Evolutionary conservation across 2,888 invertebrate genomes (phyloP), one percentile per base, ranked within the genome.

Genomic region (Alloscopus bannaensis): DNA sequence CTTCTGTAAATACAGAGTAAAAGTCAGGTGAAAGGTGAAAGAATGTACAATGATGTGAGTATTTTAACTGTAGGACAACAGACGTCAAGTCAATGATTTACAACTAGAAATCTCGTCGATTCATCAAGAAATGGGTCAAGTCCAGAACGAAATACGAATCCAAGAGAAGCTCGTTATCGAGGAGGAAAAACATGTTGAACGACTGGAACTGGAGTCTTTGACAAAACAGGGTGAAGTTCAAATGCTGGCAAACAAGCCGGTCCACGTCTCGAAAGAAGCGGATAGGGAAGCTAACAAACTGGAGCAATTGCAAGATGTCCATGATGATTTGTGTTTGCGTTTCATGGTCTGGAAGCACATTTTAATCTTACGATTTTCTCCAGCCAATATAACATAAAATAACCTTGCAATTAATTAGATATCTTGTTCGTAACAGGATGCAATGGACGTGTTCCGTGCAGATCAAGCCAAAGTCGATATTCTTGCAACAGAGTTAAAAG

Each of bases 211-310:
- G 20, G 83, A 84, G 62, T 81, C 83, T 0, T 47, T 85, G 18
- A 84, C 84, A n/a, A 84, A 83, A 42, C 59, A 85, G 81, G 82
- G 81, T 24, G 81, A 85, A 81, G 83, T 85, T 0, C 77, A 80
- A 64, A 31, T 76, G 36, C 76, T 83, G n/a, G 79, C 82, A 13
- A 83, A 81, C 24, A 84, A 83, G 28, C 84, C 84, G n/a, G 69
- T 82, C 0, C 82, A 80, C 31, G 60, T 85, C 22, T 71, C 82
- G n/a, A 81, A 84, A 57, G 85, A 85, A 50, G 83, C 84, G 11
- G 83, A 81, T 28, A 47, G 84, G n/a, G 84, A 84, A 66, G 84
- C 81, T 11, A 68, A 78, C n/a, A 83, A 82, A 62, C 68, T 85
- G 26, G 83, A 84, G 22, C 80, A 81, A 57, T 36, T 83, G n/a